These are phyloP conservation scores for Acrocephalus arundinaceus DNA, from an alignment of 2,113 vertebrate species.

Conservation along the genomic window DNA sequence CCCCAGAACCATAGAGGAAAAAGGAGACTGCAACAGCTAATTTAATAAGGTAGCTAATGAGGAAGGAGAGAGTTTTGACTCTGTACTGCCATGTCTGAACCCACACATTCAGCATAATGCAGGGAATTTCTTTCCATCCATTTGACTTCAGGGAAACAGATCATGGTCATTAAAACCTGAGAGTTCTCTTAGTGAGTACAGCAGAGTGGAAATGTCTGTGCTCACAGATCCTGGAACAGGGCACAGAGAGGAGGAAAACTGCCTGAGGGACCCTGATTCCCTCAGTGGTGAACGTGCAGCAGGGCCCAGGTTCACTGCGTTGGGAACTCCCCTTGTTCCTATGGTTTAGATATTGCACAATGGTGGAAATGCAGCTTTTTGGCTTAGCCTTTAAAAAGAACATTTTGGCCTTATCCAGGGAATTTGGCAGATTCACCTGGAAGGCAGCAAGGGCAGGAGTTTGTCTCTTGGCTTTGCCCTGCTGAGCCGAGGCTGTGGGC, in stretches of 20 bases:
- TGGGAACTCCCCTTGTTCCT: not conserved
- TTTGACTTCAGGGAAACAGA: not conserved
- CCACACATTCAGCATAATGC: not conserved
- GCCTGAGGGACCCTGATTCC: fast-evolving
- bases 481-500: not conserved
- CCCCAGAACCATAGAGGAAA: not conserved
- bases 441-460: not conserved
- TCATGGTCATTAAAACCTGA: not conserved
- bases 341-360: not conserved
- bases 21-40: not conserved
- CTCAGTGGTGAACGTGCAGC: not conserved
- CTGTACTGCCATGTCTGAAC: not conserved
- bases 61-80: not conserved
- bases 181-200: not conserved
- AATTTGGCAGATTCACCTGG: not conserved
- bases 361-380: not conserved
- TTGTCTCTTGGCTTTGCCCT: not conserved
- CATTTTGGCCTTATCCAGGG: not conserved
- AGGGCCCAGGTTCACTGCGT: not conserved
- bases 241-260: not conserved
- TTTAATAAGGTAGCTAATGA: not conserved
- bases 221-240: not conserved
- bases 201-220: not conserved
- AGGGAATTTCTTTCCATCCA: not conserved
- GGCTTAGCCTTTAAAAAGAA: not conserved